Base-by-base conservation (phyloP, 2,888 invertebrate species). In the Parnassius mnemosyne region DNA sequence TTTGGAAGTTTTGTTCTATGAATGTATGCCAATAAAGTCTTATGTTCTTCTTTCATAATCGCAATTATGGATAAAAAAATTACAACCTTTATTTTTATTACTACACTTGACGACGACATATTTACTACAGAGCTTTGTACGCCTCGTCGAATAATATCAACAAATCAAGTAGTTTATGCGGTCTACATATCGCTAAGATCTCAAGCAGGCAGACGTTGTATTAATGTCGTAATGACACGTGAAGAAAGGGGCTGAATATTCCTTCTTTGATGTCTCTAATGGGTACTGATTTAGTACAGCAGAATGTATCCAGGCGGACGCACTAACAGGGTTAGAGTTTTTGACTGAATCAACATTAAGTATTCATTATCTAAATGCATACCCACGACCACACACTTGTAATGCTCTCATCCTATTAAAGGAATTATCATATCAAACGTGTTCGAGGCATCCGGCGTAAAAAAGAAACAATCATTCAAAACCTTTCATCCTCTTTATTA, bases 381-480 rank as follows among this genome's bases (percentile, higher is more conserved):
- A 72, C 80, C 77, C 88, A 88, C 85, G 87, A 72, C 74, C 77
- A 72, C 73, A 71, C 71, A 69, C 72, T 67, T 67, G 59, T 65
- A 61, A 57, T 72, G 72, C 78, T 78, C 78, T 79, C 82, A 84
- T 85, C 83, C 86, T 83, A 84, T 87, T 87, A 89, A 76, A 76
- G 66, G 75, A 85, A 89, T 89, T 89, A 89, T 87, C 89, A 89
- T 89, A 89, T 87, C 89, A 89, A 89, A 89, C 87, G 83, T 76
- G 72, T 81, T 77, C 81, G 80, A 81, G 76, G 81, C 81, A 79
- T 81, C 78, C 74, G 77, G 77, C 72, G 73, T 76, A 84, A 87
- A 87, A 84, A 74, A 72, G 70, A 72, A 85, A 84, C 84, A 84
- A 81, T 79, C 81, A 79, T 82, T 83, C 83, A 79, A 81, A 81